A percentile compares a stretch with the other conserved stretches of the same genome.
Evolutionary conservation across 2,113 vertebrate genomes (phyloP).

Genomic region (Bagarius yarrelli): DNA sequence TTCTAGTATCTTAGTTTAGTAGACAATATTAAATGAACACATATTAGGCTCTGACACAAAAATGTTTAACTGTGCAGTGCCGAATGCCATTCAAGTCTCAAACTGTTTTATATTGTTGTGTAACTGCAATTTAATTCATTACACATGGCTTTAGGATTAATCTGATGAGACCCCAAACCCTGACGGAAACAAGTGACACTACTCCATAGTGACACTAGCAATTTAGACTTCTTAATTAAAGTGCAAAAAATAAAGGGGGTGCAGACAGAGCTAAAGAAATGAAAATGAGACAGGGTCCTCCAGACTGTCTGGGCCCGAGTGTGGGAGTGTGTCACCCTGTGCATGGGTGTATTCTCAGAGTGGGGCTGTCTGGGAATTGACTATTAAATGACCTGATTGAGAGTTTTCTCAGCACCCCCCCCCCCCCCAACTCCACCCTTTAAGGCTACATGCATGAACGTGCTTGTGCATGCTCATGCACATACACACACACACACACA

Average conservation of each 20-base stretch:
- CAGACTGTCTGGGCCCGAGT: conserved; percentile 70
- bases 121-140: conserved; percentile 55
- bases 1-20: neutral
- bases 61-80: conserved; percentile 58
- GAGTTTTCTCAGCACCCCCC: conserved; percentile 33
- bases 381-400: conserved; percentile 66
- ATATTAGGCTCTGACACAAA: conserved; percentile 43
- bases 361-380: conserved; percentile 66
- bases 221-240: conserved; percentile 74
- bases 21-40: conserved; percentile 49
- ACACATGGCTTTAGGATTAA: conserved; percentile 69
- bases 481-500: neutral
- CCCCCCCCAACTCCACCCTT: conserved; percentile 8
- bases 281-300: conserved; percentile 66
- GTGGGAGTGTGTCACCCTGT: conserved; percentile 69
- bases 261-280: conserved; percentile 68
- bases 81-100: conserved; percentile 61
- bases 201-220: conserved; percentile 59
- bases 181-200: conserved; percentile 50
- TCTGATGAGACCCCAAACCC: conserved; percentile 39
- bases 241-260: conserved; percentile 66
- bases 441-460: conserved; percentile 6
- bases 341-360: conserved; percentile 39
- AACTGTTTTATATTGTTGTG: conserved; percentile 42
- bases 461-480: neutral